Percentiles rank a stretch among this genome's conserved stretches.
Conservation (phyloP, 2,888 invertebrate species). For the Lasioglossum zephyrum region DNA sequence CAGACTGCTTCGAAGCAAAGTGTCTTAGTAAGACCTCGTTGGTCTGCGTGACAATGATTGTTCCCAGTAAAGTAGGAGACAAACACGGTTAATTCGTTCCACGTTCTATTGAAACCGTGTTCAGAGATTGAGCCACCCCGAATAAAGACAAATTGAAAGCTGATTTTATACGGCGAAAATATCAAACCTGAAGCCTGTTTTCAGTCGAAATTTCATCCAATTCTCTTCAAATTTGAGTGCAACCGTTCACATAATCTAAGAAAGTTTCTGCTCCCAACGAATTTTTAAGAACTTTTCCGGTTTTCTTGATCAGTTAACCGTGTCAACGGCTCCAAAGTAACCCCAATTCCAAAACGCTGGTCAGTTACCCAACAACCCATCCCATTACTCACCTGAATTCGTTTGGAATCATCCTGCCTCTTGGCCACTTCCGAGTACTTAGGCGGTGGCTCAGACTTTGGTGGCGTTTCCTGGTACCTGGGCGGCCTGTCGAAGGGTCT, state of each 20-base stretch:
- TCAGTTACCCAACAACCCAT: background rate
- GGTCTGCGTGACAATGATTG: background rate
- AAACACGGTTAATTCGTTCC: background rate
- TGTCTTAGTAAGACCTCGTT: background rate
- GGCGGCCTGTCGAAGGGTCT: conserved; percentile 80
- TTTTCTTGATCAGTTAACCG: background rate
- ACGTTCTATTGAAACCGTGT: background rate
- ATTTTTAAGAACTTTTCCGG: too few species aligned
- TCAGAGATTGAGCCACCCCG: background rate
- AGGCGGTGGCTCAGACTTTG: conserved; percentile 79
- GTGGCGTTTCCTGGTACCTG: conserved; percentile 79
- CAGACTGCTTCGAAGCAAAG: background rate
- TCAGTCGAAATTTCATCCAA: background rate
- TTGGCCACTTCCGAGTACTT: conserved; percentile 79
- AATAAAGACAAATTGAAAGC: background rate
- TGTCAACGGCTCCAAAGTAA: background rate
- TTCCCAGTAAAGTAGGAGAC: background rate
- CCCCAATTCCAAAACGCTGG: background rate
- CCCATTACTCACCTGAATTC: conserved; percentile 71
- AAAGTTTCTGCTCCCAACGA: background rate
- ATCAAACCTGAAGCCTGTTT: too few species aligned
- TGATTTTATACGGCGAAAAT: too few species aligned
- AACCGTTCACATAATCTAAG: background rate
- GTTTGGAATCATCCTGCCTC: conserved; percentile 77
- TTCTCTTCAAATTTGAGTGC: background rate